Evolutionary conservation across 2,797 vertebrate genomes (phyloP).

Genomic region (Phalloptychus januarius): DNA sequence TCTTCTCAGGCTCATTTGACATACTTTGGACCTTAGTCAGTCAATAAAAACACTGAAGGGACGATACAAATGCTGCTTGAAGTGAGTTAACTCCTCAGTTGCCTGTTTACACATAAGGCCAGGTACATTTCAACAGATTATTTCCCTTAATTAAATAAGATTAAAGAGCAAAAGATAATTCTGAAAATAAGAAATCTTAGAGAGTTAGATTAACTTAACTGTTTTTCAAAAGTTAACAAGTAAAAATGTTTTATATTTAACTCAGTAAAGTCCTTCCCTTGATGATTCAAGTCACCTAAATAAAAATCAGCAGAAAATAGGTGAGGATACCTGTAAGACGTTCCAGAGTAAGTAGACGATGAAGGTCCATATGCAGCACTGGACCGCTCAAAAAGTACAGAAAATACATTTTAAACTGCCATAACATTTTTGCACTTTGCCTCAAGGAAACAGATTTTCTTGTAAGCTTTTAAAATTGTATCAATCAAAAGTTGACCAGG

Average conservation of each 20-base stretch:
- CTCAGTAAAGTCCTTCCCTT: no score
- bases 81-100: neutral
- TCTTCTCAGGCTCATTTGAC: neutral
- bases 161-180: neutral
- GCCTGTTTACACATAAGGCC: no score
- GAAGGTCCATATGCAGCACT: neutral
- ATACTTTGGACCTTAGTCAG: neutral
- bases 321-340: neutral
- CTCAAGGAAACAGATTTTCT: neutral
- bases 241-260: no score
- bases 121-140: neutral
- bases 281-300: no score
- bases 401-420: neutral
- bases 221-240: no score
- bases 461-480: neutral
- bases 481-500: neutral
- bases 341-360: neutral
- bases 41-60: neutral
- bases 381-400: neutral
- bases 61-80: neutral
- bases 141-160: no score
- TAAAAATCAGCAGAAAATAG: no score
- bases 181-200: no score
- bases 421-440: neutral
- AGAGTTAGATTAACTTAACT: no score